These are phyloP conservation scores for Odiellus spinosus DNA, from an alignment of 2,888 invertebrate genomes.

Conservation along the genomic window DNA sequence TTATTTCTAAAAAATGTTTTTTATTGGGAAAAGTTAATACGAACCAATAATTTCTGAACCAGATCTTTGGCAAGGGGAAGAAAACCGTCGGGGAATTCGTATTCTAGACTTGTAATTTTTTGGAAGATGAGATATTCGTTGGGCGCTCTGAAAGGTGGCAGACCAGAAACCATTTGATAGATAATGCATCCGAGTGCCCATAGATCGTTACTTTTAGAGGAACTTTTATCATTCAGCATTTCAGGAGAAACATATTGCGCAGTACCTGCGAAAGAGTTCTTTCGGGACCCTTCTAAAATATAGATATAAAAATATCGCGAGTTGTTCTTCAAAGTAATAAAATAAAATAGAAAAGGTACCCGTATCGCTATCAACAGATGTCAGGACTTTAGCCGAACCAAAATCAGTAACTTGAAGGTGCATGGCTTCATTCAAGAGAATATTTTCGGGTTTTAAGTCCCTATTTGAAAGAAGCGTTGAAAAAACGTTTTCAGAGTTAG, in stretches of 20 bases:
- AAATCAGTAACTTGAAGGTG: conserved; percentile 94
- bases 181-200: conserved; percentile 96
- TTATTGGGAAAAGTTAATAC: no score
- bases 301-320: no score
- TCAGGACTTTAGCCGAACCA: conserved; percentile 51
- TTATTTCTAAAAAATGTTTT: no score
- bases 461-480: conserved; percentile 23
- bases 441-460: conserved; percentile 96
- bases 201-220: conserved; percentile 51
- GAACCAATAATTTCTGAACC: conserved; percentile 61
- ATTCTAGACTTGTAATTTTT: conserved; percentile 77
- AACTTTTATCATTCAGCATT: conserved; percentile 54
- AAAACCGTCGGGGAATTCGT: conserved; percentile 84
- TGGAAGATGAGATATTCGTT: conserved; percentile 87
- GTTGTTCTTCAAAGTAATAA: no score
- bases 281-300: conserved; percentile 10
- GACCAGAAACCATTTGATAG: conserved; percentile 89
- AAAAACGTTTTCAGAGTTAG: no score
- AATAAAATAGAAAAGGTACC: not conserved
- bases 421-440: conserved; percentile 84
- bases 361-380: not conserved
- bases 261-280: conserved; percentile 72
- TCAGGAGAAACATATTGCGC: conserved; percentile 99
- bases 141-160: conserved; percentile 73
- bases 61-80: conserved; percentile 69